Evolutionary conservation across 2,888 invertebrate species (phyloP).

Genomic region (Phyllotreta cruciferae): DNA sequence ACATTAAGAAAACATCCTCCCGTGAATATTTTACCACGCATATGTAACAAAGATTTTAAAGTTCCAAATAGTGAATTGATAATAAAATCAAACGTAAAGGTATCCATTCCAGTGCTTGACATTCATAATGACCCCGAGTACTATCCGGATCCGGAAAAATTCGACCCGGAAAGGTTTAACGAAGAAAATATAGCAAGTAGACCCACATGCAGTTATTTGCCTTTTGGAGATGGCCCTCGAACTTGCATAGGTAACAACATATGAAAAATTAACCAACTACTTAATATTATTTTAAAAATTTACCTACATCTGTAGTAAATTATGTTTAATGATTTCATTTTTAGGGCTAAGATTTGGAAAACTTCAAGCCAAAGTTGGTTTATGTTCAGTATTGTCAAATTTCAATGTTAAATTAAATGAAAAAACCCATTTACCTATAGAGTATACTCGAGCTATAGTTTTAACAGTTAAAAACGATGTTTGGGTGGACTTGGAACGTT

Average conservation of each 20-base stretch:
- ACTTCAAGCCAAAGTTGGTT: conserved; percentile 34
- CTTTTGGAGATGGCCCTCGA: conserved; percentile 18
- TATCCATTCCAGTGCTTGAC: conserved; percentile 8
- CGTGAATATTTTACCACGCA: conserved; percentile 34
- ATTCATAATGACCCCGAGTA: conserved; percentile 18
- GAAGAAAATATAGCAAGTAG: conserved; percentile 21
- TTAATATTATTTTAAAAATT: no score
- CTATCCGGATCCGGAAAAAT: conserved; percentile 17
- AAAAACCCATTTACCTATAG: conserved; percentile 37
- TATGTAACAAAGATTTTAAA: conserved; percentile 41
- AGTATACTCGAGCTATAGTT: conserved; percentile 2
- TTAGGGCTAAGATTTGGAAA: conserved; percentile 24
- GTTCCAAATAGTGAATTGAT: conserved; percentile 40
- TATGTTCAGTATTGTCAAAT: conserved; percentile 29
- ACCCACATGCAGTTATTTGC: background rate
- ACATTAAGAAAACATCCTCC: conserved; percentile 38
- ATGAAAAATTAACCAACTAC: background rate
- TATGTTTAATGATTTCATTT: background rate
- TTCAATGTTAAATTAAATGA: conserved; percentile 34
- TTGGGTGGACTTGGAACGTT: conserved; percentile 9
- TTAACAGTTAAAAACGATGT: background rate
- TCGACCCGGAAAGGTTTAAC: conserved; percentile 21
- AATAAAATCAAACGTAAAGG: conserved; percentile 6
- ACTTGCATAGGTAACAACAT: conserved; percentile 17
- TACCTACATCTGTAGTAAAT: no score